Evolutionary conservation across 2,888 invertebrate species (phyloP).

Genomic region (Orthosia cruda): DNA sequence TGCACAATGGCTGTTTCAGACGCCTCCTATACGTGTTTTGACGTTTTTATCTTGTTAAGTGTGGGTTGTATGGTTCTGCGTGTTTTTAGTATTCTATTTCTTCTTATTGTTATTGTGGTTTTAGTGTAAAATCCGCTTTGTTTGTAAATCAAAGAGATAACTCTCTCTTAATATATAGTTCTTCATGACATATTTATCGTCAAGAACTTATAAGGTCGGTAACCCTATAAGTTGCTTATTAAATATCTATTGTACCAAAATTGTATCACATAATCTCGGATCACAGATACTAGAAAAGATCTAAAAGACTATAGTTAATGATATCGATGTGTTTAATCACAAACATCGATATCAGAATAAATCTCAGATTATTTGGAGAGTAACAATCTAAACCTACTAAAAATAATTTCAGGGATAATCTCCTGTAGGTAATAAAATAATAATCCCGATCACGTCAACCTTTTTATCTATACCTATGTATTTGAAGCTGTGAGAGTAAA

Average conservation of each 20-base stretch:
- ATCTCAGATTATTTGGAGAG: background rate
- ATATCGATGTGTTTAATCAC: background rate
- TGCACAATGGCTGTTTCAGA: constrained; percentile 49
- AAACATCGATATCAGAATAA: background rate
- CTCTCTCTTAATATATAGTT: background rate
- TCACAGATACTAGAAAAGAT: background rate
- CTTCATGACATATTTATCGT: constrained; percentile 1
- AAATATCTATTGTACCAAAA: background rate
- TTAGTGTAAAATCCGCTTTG: constrained; percentile 40
- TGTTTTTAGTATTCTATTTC: constrained; percentile 52
- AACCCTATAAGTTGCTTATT: constrained; percentile 3
- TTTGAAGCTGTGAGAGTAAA: background rate
- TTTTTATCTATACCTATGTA: background rate
- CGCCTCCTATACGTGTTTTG: constrained; percentile 57
- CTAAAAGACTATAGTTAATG: background rate
- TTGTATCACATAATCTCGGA: background rate
- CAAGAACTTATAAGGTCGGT: background rate
- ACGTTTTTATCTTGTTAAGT: constrained; percentile 65
- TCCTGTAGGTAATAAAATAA: background rate
- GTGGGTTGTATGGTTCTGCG: constrained; percentile 31
- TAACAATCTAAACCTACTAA: background rate
- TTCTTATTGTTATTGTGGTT: constrained; percentile 42
- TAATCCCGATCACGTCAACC: background rate
- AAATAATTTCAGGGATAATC: background rate
- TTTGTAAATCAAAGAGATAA: constrained; percentile 3